Evolutionary conservation across 2,797 vertebrate species (phyloP).

Genomic region (Nannoperca obscura): DNA sequence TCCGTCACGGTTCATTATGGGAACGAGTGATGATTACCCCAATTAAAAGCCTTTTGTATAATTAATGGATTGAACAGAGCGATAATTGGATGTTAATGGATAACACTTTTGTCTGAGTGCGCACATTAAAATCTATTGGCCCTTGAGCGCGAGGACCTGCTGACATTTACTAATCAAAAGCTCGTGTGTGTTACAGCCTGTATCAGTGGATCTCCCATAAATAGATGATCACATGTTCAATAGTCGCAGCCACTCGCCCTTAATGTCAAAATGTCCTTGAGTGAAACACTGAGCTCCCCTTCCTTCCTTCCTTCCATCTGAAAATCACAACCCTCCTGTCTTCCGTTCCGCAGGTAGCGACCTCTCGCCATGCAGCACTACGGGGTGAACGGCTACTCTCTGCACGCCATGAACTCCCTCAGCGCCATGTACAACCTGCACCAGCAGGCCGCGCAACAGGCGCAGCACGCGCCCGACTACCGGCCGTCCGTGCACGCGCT

Average conservation of each 20-base stretch:
- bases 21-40: constrained; percentile 95
- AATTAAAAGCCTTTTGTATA: constrained; percentile 97
- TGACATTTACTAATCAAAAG: constrained; percentile 30
- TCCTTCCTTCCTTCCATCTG: neutral
- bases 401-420: constrained; percentile 97
- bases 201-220: neutral
- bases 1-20: constrained; percentile 93
- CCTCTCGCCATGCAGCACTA: constrained; percentile 94
- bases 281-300: neutral
- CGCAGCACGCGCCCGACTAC: constrained; percentile 95
- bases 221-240: neutral
- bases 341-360: constrained; percentile 53
- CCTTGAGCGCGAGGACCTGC: constrained; percentile 53
- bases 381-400: constrained; percentile 96
- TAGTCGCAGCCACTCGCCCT: neutral
- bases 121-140: constrained; percentile 68
- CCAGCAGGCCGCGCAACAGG: constrained; percentile 98
- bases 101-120: constrained; percentile 88
- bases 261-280: neutral
- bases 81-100: constrained; percentile 99
- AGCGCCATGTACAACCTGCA: constrained; percentile 99
- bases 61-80: constrained; percentile 94
- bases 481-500: constrained; percentile 95
- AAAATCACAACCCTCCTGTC: neutral
- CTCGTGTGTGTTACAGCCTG: neutral